Conservation (phyloP, 1,140 invertebrate genomes). For the Macrotrachela quadricornifera region DNA sequence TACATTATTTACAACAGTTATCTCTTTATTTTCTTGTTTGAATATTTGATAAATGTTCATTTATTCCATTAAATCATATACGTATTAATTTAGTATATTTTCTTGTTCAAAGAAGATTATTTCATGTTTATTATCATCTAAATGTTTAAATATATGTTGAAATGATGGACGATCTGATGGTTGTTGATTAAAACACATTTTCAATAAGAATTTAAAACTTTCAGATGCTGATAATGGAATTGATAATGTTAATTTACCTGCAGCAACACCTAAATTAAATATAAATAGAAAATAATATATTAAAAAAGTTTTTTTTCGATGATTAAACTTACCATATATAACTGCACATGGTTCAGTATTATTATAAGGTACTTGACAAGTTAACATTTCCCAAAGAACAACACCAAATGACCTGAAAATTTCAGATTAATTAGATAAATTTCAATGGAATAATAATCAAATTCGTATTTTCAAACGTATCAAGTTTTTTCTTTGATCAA, state of each 20-base stretch:
- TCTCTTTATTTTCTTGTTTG: too few relatives aligned
- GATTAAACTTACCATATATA: background rate
- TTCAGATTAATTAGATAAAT: too few relatives aligned
- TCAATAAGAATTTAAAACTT: conserved; percentile 50
- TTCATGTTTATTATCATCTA: conserved; percentile 37
- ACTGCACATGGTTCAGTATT: background rate
- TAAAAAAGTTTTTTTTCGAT: background rate
- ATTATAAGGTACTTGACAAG: background rate
- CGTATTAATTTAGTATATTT: too few relatives aligned
- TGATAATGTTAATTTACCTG: conserved; percentile 63
- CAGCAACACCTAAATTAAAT: conserved; percentile 51
- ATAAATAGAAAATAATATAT: background rate
- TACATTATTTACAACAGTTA: too few relatives aligned
- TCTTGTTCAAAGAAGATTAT: too few relatives aligned
- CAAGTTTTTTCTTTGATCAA: conserved; percentile 12
- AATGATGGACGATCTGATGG: conserved; percentile 70
- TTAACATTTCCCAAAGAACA: conserved; percentile 4
- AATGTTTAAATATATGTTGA: conserved; percentile 64
- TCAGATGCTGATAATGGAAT: conserved; percentile 71
- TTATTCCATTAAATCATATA: too few relatives aligned
- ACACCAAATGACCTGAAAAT: background rate
- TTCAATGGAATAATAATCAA: background rate
- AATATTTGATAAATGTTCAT: too few relatives aligned
- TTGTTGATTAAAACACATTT: conserved; percentile 72
- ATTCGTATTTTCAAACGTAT: background rate